Evolutionary conservation across 37 sponge, comb jelly and placozoan genomes (phyloP).

Genomic region (Chondrilla cf. caribensis): DNA sequence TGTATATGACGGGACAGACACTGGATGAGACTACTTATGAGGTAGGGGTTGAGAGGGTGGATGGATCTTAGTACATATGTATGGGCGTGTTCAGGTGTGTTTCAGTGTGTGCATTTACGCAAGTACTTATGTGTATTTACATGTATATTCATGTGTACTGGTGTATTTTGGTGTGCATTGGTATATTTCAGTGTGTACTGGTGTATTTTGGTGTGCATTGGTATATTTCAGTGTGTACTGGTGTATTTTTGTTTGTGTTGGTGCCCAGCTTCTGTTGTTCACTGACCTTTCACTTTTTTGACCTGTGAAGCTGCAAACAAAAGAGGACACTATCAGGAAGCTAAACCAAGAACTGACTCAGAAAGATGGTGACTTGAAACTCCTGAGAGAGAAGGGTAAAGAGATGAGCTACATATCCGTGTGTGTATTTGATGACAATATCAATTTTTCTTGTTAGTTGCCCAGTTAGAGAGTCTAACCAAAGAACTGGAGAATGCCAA

Average conservation of each 20-base stretch:
- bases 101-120: neutral
- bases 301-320: slow-evolving; percentile 42
- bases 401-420: too few relatives aligned
- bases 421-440: too few relatives aligned
- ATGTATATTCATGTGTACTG: too few relatives aligned
- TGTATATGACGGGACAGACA: slow-evolving; percentile 70
- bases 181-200: too few relatives aligned
- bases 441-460: slow-evolving; percentile 17
- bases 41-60: slow-evolving; percentile 48
- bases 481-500: slow-evolving; percentile 50
- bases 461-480: slow-evolving; percentile 30
- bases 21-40: slow-evolving; percentile 73
- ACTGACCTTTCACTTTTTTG: too few relatives aligned
- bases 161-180: too few relatives aligned
- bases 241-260: neutral
- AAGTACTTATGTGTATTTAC: too few relatives aligned
- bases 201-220: too few relatives aligned
- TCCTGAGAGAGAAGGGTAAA: slow-evolving; percentile 42
- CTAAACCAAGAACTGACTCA: slow-evolving; percentile 22
- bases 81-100: neutral
- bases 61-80: neutral
- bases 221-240: too few relatives aligned
- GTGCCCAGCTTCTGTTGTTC: neutral
- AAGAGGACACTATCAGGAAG: slow-evolving; percentile 30
- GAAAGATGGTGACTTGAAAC: slow-evolving; percentile 49